These are phyloP conservation scores for Cydia splendana DNA, from an alignment of 1,140 invertebrate species.

Conservation along the genomic window DNA sequence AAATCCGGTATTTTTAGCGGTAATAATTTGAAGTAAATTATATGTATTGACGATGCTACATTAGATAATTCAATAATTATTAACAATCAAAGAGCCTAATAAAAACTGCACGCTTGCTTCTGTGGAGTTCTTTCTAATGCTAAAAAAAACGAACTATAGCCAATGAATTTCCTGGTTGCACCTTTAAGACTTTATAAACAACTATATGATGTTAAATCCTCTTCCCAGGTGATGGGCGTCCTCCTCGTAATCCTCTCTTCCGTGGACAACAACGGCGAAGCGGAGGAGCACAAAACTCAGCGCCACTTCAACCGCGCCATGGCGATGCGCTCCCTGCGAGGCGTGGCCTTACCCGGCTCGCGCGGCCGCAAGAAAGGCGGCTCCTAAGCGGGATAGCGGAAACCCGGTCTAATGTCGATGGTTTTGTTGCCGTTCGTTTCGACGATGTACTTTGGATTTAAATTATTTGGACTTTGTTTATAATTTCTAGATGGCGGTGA, in stretches of 20 bases:
- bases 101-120: no score
- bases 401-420: constrained; percentile 47
- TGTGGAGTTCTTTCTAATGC: no score
- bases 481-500: neutral
- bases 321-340: constrained; percentile 89
- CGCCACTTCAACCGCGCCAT: constrained; percentile 92
- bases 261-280: constrained; percentile 82
- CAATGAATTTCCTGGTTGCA: no score
- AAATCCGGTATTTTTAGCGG: no score
- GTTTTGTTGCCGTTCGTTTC: constrained; percentile 41
- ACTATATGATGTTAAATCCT: neutral
- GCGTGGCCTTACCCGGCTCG: constrained; percentile 67
- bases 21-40: no score
- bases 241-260: constrained; percentile 90
- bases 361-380: constrained; percentile 72
- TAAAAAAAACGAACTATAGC: no score
- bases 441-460: neutral
- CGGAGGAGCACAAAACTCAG: constrained; percentile 84
- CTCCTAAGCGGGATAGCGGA: constrained; percentile 51
- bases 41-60: no score
- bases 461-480: neutral
- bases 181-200: neutral
- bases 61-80: no score
- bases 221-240: constrained; percentile 86
- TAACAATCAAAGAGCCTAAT: no score